phyloP scores from a whole-genome alignment of 2,888 invertebrate genomes.

The Tetheella fluctuosa region DNA sequence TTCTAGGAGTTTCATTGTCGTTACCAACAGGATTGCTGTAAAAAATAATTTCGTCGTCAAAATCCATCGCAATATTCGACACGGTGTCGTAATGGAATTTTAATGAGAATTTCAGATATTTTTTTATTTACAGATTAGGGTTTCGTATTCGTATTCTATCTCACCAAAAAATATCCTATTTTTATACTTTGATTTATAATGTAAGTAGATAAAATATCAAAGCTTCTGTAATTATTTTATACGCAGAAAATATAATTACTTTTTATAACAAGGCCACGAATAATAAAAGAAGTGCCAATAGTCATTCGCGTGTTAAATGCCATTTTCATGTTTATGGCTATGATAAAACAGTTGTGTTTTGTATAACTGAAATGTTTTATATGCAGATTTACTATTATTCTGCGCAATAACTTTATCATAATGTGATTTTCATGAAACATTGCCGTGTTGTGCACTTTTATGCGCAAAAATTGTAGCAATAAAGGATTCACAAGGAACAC shows the following conservation, averaged over 20 bases:
- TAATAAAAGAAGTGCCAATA: too few relatives aligned
- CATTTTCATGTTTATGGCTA: conserved; percentile 37
- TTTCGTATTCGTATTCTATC: too few relatives aligned
- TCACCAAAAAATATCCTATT: too few relatives aligned
- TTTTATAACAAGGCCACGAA: too few relatives aligned
- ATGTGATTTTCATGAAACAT: conserved; percentile 29
- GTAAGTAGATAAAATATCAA: too few relatives aligned
- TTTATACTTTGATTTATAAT: too few relatives aligned
- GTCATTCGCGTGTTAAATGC: neutral
- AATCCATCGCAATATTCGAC: conserved; percentile 59
- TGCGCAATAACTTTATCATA: conserved; percentile 28
- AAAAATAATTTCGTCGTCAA: conserved; percentile 47
- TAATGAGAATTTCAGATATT: conserved; percentile 73
- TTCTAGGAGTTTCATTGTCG: conserved; percentile 3
- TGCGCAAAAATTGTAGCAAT: too few relatives aligned
- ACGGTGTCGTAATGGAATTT: conserved; percentile 71
- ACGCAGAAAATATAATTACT: too few relatives aligned
- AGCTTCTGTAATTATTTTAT: too few relatives aligned
- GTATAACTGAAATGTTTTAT: conserved; percentile 46
- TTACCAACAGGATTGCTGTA: conserved; percentile 1
- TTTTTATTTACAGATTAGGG: too few relatives aligned
- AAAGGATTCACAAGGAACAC: too few relatives aligned
- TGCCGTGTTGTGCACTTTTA: too few relatives aligned
- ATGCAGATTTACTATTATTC: conserved; percentile 24
- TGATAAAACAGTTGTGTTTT: conserved; percentile 43